phyloP scores from a whole-genome alignment of 2,888 invertebrate species.

The Phaonia tiefii region DNA sequence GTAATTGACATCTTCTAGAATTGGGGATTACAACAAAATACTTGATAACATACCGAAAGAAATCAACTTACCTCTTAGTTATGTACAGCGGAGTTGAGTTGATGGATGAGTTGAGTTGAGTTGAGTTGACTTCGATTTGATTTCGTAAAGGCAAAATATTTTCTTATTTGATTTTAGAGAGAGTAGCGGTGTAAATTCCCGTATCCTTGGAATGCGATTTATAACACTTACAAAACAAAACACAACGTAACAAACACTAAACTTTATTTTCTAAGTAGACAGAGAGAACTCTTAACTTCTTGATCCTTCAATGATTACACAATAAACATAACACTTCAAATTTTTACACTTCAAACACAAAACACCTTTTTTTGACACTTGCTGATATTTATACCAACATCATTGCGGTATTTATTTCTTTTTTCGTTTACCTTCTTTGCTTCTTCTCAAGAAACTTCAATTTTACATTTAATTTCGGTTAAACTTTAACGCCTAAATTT shows the following conservation, averaged over 20 bases:
- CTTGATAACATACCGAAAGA: neutral
- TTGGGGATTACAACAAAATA: neutral
- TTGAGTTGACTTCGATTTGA: neutral
- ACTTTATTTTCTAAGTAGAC: too few relatives aligned
- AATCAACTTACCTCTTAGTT: too few relatives aligned
- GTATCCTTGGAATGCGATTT: too few relatives aligned
- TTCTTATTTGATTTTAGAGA: neutral
- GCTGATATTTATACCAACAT: neutral
- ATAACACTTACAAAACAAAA: too few relatives aligned
- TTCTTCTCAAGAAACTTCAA: constrained; percentile 7
- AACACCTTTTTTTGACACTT: constrained; percentile 1
- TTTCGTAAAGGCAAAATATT: constrained; percentile 5
- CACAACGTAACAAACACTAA: too few relatives aligned
- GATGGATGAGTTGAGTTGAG: too few relatives aligned
- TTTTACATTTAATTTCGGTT: neutral
- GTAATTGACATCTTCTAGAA: neutral
- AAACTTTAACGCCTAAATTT: constrained; percentile 16
- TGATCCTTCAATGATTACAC: constrained; percentile 54
- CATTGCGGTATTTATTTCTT: neutral
- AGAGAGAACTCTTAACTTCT: constrained; percentile 28
- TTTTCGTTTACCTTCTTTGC: neutral
- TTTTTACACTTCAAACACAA: neutral
- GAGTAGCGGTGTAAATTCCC: too few relatives aligned
- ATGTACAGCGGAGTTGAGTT: too few relatives aligned
- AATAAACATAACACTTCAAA: constrained; percentile 42